These are phyloP conservation scores for Musca domestica DNA, from an alignment of 1,140 invertebrate species.

Conservation along the genomic window DNA sequence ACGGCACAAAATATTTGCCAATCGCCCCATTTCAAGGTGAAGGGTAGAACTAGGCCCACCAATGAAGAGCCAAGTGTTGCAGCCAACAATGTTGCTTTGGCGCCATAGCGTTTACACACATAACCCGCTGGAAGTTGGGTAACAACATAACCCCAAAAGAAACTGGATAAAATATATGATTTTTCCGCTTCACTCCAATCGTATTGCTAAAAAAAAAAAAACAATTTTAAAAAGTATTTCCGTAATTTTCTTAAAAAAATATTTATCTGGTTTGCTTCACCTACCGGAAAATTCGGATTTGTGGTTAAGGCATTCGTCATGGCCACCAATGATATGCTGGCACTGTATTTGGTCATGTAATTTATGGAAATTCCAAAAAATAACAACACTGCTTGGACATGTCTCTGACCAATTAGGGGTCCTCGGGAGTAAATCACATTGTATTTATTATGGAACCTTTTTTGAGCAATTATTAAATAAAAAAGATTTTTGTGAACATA, in stretches of 20 bases:
- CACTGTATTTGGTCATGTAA: conserved; percentile 64
- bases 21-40: conserved; percentile 48
- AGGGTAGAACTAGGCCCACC: conserved; percentile 56
- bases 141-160: conserved; percentile 63
- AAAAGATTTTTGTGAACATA: conserved; percentile 55
- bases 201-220: conserved; percentile 42
- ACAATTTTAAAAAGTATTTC: conserved; percentile 37
- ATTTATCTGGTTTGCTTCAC: conserved; percentile 21
- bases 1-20: conserved; percentile 62
- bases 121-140: conserved; percentile 67
- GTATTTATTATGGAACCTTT: background rate
- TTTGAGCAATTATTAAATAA: background rate
- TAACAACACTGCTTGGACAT: conserved; percentile 62
- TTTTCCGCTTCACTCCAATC: conserved; percentile 57
- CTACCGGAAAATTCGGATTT: conserved; percentile 38
- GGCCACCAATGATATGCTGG: conserved; percentile 61
- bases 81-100: conserved; percentile 62
- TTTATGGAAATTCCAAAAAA: conserved; percentile 61
- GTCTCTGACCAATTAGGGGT: conserved; percentile 57
- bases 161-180: conserved; percentile 62
- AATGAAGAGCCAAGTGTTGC: conserved; percentile 57
- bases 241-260: background rate
- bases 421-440: background rate
- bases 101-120: conserved; percentile 64
- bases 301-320: conserved; percentile 58